Percentiles rank a stretch among this genome's conserved stretches.
Conservation (phyloP, 1,140 invertebrate species). For the Lordiphosa stackelbergi region DNA sequence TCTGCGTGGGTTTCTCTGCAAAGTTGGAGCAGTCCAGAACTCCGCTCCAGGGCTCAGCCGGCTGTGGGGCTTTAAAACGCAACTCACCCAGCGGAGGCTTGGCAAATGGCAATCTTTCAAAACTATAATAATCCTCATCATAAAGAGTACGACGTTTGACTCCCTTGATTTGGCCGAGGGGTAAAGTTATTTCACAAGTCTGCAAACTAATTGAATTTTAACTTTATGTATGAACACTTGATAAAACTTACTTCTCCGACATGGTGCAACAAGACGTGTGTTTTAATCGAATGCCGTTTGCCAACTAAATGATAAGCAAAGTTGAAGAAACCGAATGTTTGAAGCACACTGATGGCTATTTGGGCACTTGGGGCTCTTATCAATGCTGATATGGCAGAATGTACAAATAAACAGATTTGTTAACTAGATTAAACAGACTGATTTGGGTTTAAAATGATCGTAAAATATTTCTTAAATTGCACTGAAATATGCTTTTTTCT, state of each 20-base stretch:
- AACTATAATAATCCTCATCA: constrained; percentile 75
- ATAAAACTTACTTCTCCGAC: constrained; percentile 30
- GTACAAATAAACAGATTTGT: background rate
- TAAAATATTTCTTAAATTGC: no score
- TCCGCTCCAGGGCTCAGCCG: constrained; percentile 56
- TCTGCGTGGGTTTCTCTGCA: constrained; percentile 53
- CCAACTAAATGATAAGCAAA: constrained; percentile 29
- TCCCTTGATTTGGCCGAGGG: constrained; percentile 59
- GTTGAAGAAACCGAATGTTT: constrained; percentile 19
- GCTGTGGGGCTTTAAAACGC: constrained; percentile 79
- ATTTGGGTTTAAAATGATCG: no score
- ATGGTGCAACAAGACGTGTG: constrained; percentile 16
- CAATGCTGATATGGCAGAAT: background rate
- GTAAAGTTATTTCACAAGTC: constrained; percentile 38
- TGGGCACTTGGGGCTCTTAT: background rate
- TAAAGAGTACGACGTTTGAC: constrained; percentile 38
- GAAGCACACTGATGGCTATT: constrained; percentile 21
- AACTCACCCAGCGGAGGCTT: constrained; percentile 83
- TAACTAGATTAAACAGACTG: background rate
- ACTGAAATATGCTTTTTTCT: no score
- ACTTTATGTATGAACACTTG: background rate
- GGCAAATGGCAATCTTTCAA: constrained; percentile 84
- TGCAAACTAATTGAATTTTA: constrained; percentile 18
- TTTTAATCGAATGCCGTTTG: constrained; percentile 6
- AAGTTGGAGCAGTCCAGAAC: constrained; percentile 48